Base-by-base conservation (phyloP, 2,888 invertebrate species). In the Scaptomyza flava region DNA sequence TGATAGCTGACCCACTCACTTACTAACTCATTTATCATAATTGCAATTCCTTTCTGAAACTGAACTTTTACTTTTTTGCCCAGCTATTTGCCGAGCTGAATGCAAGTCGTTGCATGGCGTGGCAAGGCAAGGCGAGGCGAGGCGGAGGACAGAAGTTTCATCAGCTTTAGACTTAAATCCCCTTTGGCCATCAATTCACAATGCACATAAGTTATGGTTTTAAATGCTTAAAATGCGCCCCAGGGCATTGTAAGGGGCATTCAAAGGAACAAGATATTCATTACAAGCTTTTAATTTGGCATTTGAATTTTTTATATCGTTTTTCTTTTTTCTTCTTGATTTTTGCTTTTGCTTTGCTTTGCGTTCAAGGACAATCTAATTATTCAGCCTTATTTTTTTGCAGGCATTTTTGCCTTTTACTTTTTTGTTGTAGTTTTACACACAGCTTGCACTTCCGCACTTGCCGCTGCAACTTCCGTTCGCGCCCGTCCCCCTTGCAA, bases 351-450 rank as follows among this genome's bases (percentile, higher is more conserved):
- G 14, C 38, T 61, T 27, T 27, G 27, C 67, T 65, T 51, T 38
- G 27, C 45, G 73, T 88, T 85, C 89, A 85, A 85, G 84, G 84
- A 81, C 84, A 84, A 79, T 87, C 89, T 85, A 84, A 85, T 85
- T 85, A 85, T 89, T 77, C 87, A 78, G 77, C 72, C 67, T 63
- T 61, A 64, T 71, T 77, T 71, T 77, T 65, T 70, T 9, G 41
- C 41, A 38, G 61, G 43, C 45, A 20, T 50, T 50, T 36, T 36
- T 27, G 23, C 6, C 27, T 27, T 27, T 27, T 27, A 6, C 11
- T 17, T 41, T 42, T 38, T 38, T 65, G 36, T 52, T 42, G 34
- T 31, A 66, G 62, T 56, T 62, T 42, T 61, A 52, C 67, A 79
- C 82, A 75, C 86, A 74, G 80, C 77, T 80, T 86, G 82, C 87